Conservation (phyloP, 2,888 invertebrate species). For the Hofmannophila pseudospretella region DNA sequence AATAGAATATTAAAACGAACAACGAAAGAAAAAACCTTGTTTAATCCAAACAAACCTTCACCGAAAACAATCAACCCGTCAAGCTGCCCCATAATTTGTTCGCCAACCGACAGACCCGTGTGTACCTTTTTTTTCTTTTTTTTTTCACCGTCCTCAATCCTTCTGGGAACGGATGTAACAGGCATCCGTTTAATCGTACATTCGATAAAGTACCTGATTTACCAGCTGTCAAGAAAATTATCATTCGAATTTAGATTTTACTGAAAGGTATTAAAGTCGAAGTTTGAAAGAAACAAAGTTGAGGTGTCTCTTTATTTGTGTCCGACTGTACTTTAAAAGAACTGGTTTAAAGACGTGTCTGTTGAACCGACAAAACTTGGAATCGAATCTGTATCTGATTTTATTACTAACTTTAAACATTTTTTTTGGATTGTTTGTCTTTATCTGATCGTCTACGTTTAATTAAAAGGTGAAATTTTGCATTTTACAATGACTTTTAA, state of each 20-base stretch:
- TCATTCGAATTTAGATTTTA: constrained; percentile 12
- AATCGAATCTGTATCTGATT: constrained; percentile 19
- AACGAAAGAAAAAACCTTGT: too few species aligned
- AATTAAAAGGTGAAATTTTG: too few species aligned
- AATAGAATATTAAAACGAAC: too few species aligned
- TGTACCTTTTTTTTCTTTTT: constrained; percentile 26
- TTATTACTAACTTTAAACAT: constrained; percentile 14
- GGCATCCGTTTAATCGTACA: constrained; percentile 59
- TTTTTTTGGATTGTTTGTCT: neutral
- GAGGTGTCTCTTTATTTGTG: constrained; percentile 1
- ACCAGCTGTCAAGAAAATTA: constrained; percentile 19
- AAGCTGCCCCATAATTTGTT: constrained; percentile 10
- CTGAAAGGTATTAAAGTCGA: neutral
- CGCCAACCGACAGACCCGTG: constrained; percentile 21
- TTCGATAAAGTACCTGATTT: constrained; percentile 29
- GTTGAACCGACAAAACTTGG: constrained; percentile 15
- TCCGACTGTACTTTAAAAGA: constrained; percentile 22
- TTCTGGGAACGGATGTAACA: constrained; percentile 71
- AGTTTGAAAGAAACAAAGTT: neutral
- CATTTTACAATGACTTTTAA: too few species aligned
- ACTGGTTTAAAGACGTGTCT: constrained; percentile 26
- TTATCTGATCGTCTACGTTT: neutral
- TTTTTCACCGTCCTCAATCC: constrained; percentile 47
- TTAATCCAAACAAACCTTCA: constrained; percentile 3
- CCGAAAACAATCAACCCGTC: constrained; percentile 9